Evolutionary conservation across 2,113 vertebrate species (phyloP), one percentile per base, ranked within the genome.

Genomic region (Micronycteris hirsuta): DNA sequence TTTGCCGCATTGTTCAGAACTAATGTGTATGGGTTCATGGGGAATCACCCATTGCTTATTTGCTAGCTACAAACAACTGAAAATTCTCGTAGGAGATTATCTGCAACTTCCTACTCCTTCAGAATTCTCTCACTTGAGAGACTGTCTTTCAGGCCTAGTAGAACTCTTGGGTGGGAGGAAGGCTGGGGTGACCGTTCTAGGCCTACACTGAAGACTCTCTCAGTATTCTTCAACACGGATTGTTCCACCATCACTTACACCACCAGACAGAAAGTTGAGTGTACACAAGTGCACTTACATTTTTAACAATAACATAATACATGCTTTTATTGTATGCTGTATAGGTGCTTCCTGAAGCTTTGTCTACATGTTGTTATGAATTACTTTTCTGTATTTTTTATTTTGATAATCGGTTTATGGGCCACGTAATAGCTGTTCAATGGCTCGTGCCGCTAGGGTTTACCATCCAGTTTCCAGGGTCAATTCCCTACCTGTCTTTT

Each of bases 31-130:
- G 61, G 84, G n/a, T 56, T 89, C 65, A 87, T 31, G 14, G 71
- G 45, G 68, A 86, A 80, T 93, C 56, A 86, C 83, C 28, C 74
- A 1, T 77, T 84, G 67, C 15, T 91, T 87, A 96, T 94, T 81
- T 90, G n/a, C n/a, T 52, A 95, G 45, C 63, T 68, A 70, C 7
- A 94, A 76, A 36, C 85, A 94, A 84, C 28, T 92, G 26, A 82
- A 76, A 76, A 54, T 88, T 91, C 28, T 95, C 61, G 3, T 5
- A 58, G 68, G 67, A 76, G 36, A 76, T 83, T 83, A 67, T 68
- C 65, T 77, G 17, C n/a, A 86, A 45, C 26, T 86, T 74, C 82
- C 45, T 80, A 45, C 88, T 89, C 61, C 52, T 20, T 68, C 68
- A 86, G 47, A 78, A 45, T 80, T 90, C 26, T 68, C 41, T 71